A percentile compares a stretch with the other conserved stretches of the same genome.
Evolutionary conservation across 2,888 invertebrate genomes (phyloP).

Genomic region (Pomacea canaliculata): DNA sequence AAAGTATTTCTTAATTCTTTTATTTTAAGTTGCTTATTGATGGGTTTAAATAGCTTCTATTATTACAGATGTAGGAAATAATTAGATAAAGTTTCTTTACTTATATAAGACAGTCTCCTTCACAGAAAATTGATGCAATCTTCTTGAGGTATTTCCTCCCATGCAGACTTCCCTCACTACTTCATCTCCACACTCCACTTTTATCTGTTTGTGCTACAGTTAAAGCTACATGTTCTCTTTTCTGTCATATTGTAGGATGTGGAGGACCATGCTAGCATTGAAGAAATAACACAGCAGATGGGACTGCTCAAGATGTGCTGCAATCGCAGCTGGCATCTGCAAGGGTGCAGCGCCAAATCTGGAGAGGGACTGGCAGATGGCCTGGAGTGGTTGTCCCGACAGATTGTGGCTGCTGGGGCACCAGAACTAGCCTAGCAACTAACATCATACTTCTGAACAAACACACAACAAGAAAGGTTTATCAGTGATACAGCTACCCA

Average conservation of each 20-base stretch:
- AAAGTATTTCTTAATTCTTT: too few species aligned
- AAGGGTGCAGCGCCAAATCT: slow-evolving; percentile 73
- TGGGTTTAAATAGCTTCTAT: too few species aligned
- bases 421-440: slow-evolving; percentile 48
- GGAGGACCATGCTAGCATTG: slow-evolving; percentile 70
- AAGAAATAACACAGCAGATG: slow-evolving; percentile 73
- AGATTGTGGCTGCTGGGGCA: slow-evolving; percentile 71
- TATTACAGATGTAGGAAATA: too few species aligned
- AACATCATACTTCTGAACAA: too few species aligned
- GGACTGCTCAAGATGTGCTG: slow-evolving; percentile 74
- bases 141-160: not conserved
- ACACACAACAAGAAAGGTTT: too few species aligned
- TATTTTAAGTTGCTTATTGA: too few species aligned
- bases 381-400: slow-evolving; percentile 74
- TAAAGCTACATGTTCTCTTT: not conserved
- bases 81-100: too few species aligned
- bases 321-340: slow-evolving; percentile 75
- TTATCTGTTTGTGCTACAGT: too few species aligned
- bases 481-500: too few species aligned
- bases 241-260: slow-evolving; percentile 68
- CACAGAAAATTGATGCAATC: not conserved
- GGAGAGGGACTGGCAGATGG: slow-evolving; percentile 73
- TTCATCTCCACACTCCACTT: too few species aligned
- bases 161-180: not conserved
- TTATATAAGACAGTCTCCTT: not conserved